Evolutionary conservation across 2,888 invertebrate genomes (phyloP), one percentile per base, ranked within the genome.

Genomic region (Resseliella maxima): DNA sequence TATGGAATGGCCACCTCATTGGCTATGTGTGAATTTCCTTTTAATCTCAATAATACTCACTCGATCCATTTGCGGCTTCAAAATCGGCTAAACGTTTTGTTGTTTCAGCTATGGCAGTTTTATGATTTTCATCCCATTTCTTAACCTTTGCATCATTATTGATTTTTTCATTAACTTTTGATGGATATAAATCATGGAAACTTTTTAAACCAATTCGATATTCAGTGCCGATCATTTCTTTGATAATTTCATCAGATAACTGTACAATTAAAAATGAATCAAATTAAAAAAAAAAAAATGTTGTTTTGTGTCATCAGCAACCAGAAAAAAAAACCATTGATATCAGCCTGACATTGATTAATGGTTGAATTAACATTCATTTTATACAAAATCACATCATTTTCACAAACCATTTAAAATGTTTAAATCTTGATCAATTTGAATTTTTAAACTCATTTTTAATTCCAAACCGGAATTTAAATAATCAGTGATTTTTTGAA

Each of bases 141-240:
- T 96, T 95, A 88, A 95, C 94, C 89, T 96, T 96, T 6, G 95
- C 93, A 88, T 96, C 95, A 87, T 94, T 94, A 87, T 94, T 93
- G 86, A 98, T 94, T 86, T 98, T 93, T 88, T 98, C 97, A 88
- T 94, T 94, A 64, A 98, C 92, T 89, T 95, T 94, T 85, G 94
- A 93, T 0, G 98, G 97, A 91, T 98, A 99, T 59, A 99, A 92
- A 89, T 96, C 96, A 90, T 94, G 96, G 1, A 96, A 94, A 89
- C 95, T 94, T 90, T 98, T 96, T 0, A 97, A 91, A 5, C 99
- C 99, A 87, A 99, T 92, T 88, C 97, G 95, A 92, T 95, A 99
- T 87, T 94, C 93, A 41, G 96, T 96, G 46, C 96, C 96, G 85
- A 97, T 97, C 90, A 98, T 98, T 0, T 89, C 88, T 0, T 89